A percentile compares a stretch with the other conserved stretches of the same genome.
Evolutionary conservation across 2,113 vertebrate species (phyloP).

Genomic region (Parus major): DNA sequence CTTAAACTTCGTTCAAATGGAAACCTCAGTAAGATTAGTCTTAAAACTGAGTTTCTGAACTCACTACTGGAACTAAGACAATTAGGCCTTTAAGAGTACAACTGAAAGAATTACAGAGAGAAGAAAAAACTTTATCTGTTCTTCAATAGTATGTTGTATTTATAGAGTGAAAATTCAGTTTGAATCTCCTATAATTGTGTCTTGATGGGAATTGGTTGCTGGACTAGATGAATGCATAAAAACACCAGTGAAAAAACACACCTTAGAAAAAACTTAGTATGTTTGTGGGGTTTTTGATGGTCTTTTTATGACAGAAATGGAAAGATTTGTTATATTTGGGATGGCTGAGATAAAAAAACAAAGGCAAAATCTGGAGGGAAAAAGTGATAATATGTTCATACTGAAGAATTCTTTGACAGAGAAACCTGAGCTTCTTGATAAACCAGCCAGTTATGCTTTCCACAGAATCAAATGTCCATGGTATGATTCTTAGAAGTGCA

Average conservation of each 20-base stretch:
- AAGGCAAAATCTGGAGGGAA: neutral
- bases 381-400: neutral
- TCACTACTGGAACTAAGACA: neutral
- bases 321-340: neutral
- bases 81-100: neutral
- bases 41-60: neutral
- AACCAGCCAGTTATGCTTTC: neutral
- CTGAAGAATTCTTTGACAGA: neutral
- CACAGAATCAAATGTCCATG: neutral
- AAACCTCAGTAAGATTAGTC: neutral
- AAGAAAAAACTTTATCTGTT: neutral
- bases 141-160: neutral
- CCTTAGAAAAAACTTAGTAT: no score
- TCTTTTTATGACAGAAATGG: neutral
- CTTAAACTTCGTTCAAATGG: neutral
- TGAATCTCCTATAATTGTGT: neutral
- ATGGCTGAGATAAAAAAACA: neutral
- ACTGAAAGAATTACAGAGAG: neutral
- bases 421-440: neutral
- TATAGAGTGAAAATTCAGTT: neutral
- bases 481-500: neutral
- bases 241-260: neutral
- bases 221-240: neutral
- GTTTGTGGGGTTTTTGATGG: neutral
- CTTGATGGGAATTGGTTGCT: neutral